Evolutionary conservation across 2,113 vertebrate genomes (phyloP).

Genomic region (Chionodraco myersi): DNA sequence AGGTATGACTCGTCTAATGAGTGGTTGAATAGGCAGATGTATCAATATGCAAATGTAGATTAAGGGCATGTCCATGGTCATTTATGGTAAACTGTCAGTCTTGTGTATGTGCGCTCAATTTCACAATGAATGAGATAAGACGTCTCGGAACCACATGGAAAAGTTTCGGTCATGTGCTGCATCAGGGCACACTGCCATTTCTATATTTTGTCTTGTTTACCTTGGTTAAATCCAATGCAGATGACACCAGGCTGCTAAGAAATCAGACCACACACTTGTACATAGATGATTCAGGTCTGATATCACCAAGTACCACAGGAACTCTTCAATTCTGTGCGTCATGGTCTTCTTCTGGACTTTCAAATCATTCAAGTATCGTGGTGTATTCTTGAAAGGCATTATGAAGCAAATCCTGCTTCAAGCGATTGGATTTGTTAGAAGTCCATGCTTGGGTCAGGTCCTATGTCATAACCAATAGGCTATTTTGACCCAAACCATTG

Average conservation of each 20-base stretch:
- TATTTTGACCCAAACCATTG: no score
- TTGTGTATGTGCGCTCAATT: not conserved
- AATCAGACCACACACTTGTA: not conserved
- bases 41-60: not conserved
- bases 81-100: not conserved
- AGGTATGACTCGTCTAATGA: not conserved
- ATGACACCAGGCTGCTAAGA: constrained; percentile 7
- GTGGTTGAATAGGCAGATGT: not conserved
- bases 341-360: not conserved
- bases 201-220: not conserved
- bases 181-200: not conserved
- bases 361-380: not conserved
- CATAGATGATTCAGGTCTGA: not conserved
- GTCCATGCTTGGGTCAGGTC: no score
- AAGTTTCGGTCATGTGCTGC: not conserved
- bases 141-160: no score
- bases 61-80: not conserved
- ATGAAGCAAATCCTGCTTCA: not conserved
- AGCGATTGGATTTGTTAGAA: no score
- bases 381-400: not conserved
- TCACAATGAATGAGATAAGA: not conserved
- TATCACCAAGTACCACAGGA: not conserved
- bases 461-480: no score
- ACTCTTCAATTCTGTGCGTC: not conserved
- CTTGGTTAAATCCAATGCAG: not conserved